Base-by-base conservation (phyloP, 2,113 vertebrate genomes). In the Chlorodrepanis virens region DNA sequence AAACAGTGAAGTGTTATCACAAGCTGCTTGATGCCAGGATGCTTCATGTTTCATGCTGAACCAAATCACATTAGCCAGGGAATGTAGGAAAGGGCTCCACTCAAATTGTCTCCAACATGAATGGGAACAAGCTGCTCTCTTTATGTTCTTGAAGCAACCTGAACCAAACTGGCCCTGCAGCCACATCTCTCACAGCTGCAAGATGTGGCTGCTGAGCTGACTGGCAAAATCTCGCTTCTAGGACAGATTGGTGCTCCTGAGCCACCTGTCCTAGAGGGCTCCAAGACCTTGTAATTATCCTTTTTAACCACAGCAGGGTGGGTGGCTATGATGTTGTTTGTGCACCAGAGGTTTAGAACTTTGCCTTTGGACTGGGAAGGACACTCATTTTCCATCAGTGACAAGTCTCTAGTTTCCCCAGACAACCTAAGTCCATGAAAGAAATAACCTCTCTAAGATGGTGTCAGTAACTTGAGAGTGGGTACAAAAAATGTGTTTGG, bases 31-130 rank as follows among this genome's bases (percentile, higher is more conserved):
- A 57, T 81, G 22, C 57, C 44, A 52, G 40, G 39, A 65, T 14
- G 33, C 22, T 56, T 72, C 40, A 33, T 0, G 0, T 80, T 80
- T 83, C 54, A 15, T 0, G 0, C 14, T 64, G 27, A 77, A 87
- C 21, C 10, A 80, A 81, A 67, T n/a, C 59, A 40, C 50, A 37
- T 52, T 52, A 77, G 12, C 10, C 27, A 54, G 39, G 14, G 7
- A 57, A 61, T 10, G 33, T 11, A 31, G 27, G 53, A 79, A 94
- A 75, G 33, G 10, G 14, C 10, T 83, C 28, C 25, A 20, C 19
- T 49, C 18, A n/a, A 74, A 63, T 19, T 39, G 19, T 40, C 53
- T 80, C 24, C 76, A 52, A 44, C 37, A 79, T 4, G 6, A 76
- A 69, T 14, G 18, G 17, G 16, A 27, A 29, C 25, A 75, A n/a